phyloP scores from a whole-genome alignment of 2,797 vertebrate genomes.

The Merluccius polli region DNA sequence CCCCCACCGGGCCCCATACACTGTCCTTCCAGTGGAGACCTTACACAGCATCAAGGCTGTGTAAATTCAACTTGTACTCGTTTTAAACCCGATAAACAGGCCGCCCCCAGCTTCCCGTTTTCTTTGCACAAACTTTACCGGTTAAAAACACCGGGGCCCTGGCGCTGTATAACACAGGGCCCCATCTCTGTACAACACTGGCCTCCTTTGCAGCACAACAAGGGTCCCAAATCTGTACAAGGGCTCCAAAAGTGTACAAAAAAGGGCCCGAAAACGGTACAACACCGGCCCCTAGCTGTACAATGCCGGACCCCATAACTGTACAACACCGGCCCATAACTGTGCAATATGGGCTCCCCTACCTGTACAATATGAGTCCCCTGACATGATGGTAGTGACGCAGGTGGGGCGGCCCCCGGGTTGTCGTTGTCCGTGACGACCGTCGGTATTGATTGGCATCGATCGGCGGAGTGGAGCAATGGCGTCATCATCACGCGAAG shows the following conservation, averaged over 20 bases:
- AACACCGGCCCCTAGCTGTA: too few relatives aligned
- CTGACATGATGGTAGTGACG: background rate
- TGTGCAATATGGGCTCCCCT: background rate
- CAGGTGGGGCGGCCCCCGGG: too few relatives aligned
- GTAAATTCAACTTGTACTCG: slow-evolving; percentile 48
- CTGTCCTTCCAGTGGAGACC: slow-evolving; percentile 49
- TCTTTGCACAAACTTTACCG: slow-evolving; percentile 20
- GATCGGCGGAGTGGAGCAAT: background rate
- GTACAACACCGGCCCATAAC: background rate
- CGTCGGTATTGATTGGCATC: background rate
- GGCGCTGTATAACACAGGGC: background rate
- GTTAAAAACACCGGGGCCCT: background rate
- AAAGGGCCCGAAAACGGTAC: background rate
- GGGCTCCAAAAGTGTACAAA: too few relatives aligned
- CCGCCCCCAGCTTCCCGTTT: slow-evolving; percentile 49
- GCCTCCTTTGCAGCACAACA: background rate
- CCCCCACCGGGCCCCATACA: background rate
- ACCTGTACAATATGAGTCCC: background rate
- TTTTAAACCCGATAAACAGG: slow-evolving; percentile 61
- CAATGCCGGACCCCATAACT: too few relatives aligned
- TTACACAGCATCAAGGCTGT: slow-evolving; percentile 34
- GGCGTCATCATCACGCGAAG: background rate
- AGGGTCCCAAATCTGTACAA: background rate
- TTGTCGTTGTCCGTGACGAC: too few relatives aligned
- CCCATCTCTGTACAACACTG: background rate